Percentiles rank a stretch among this genome's conserved stretches.
These are phyloP conservation scores for Betta splendens DNA, from an alignment of 2,797 vertebrate genomes.

Conservation along the genomic window DNA sequence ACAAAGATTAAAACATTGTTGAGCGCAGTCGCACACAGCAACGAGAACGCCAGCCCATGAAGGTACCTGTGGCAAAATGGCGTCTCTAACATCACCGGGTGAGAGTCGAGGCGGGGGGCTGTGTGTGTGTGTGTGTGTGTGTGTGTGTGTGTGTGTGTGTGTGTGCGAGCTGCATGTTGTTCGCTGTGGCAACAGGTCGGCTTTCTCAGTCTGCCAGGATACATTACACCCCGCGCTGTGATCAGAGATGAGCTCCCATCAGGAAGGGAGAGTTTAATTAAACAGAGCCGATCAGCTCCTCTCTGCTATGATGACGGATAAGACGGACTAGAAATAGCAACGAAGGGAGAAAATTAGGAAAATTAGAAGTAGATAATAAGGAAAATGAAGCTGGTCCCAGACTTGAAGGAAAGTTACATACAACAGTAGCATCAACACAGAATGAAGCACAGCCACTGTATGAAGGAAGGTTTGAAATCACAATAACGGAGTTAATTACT, in stretches of 20 bases:
- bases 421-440: conserved; percentile 26
- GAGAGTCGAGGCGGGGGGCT: conserved; percentile 62
- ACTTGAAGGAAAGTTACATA: conserved; percentile 6
- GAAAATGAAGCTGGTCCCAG: conserved; percentile 6
- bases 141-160: conserved; percentile 3
- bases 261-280: conserved; percentile 73
- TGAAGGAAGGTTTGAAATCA: conserved; percentile 46
- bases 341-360: conserved; percentile 28
- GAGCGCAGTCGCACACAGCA: conserved; percentile 35
- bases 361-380: conserved; percentile 28
- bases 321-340: conserved; percentile 32
- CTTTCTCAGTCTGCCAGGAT: conserved; percentile 45
- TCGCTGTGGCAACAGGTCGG: conserved; percentile 64
- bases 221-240: conserved; percentile 32
- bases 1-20: conserved; percentile 48
- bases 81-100: conserved; percentile 54
- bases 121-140: conserved; percentile 2
- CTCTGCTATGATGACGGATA: conserved; percentile 58
- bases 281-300: conserved; percentile 64
- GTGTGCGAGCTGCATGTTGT: not conserved
- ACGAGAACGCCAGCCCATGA: conserved; percentile 38
- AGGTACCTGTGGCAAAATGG: conserved; percentile 30
- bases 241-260: conserved; percentile 67
- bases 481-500: conserved; percentile 67
- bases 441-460: conserved; percentile 29